Conservation (phyloP, 1,140 invertebrate genomes). For the Drosophila pandora region DNA sequence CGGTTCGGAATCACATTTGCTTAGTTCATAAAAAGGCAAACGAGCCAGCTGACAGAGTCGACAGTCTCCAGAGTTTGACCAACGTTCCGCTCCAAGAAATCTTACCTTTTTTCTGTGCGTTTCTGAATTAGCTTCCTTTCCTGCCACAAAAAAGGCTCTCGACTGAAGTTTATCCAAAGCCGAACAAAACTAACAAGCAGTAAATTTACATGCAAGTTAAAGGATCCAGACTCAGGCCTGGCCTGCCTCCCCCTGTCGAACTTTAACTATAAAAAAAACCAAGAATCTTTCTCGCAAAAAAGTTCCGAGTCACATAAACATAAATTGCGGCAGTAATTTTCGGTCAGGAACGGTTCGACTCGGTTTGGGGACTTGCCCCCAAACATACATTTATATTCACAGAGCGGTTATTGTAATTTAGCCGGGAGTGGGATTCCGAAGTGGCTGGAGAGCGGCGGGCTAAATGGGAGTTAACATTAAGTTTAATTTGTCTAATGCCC, state of each 20-base stretch:
- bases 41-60: not conserved
- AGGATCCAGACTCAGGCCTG: conserved; percentile 13
- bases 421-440: conserved; percentile 39
- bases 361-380: conserved; percentile 17
- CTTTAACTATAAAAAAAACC: conserved; percentile 73
- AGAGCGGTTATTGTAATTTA: conserved; percentile 52
- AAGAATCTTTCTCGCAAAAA: conserved; percentile 37
- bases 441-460: conserved; percentile 16
- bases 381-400: conserved; percentile 46
- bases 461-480: conserved; percentile 63
- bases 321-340: conserved; percentile 80
- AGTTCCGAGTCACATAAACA: conserved; percentile 79
- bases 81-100: conserved; percentile 52
- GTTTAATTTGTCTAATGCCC: conserved; percentile 76
- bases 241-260: conserved; percentile 43
- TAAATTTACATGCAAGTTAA: conserved; percentile 70
- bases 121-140: conserved; percentile 37
- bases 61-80: conserved; percentile 54
- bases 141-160: conserved; percentile 60
- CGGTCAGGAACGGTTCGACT: conserved; percentile 44
- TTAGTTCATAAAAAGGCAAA: conserved; percentile 65
- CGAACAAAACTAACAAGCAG: conserved; percentile 51
- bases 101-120: conserved; percentile 39
- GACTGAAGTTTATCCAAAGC: conserved; percentile 43
- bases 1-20: conserved; percentile 60